Evolutionary conservation across 2,888 invertebrate species (phyloP).

Genomic region (Pharmacophagus antenor): DNA sequence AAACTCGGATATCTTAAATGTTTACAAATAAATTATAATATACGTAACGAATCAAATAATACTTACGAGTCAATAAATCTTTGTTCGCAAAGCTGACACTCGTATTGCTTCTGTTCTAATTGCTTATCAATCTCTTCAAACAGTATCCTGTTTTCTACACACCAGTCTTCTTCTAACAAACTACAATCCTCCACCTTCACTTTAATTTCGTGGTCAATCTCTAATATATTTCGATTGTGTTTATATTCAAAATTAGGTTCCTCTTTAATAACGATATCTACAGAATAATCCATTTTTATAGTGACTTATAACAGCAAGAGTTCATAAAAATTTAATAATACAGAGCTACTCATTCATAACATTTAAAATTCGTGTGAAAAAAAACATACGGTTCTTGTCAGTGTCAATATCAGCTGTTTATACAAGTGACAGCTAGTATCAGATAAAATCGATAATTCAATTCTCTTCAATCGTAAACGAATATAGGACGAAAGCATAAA

Average conservation of each 20-base stretch:
- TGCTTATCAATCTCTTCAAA: conserved; percentile 6
- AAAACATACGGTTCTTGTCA: background rate
- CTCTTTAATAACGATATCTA: conserved; percentile 19
- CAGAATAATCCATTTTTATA: conserved; percentile 12
- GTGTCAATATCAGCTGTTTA: background rate
- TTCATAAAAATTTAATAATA: background rate
- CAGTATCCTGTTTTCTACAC: conserved; percentile 18
- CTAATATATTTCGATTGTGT: background rate
- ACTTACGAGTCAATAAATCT: conserved; percentile 8
- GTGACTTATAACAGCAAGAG: background rate
- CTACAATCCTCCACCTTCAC: conserved; percentile 36
- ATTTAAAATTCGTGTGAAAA: background rate
- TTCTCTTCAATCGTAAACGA: too few species aligned
- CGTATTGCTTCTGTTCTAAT: background rate
- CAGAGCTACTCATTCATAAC: background rate
- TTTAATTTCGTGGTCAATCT: conserved; percentile 28
- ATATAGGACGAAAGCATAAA: too few species aligned
- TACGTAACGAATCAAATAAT: background rate
- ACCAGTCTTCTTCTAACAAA: conserved; percentile 4
- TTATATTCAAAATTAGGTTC: conserved; percentile 7
- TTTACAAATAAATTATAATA: too few species aligned
- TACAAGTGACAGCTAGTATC: background rate
- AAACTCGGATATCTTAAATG: too few species aligned
- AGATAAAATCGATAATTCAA: background rate
- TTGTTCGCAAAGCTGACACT: conserved; percentile 9